Evolutionary conservation across 2,888 invertebrate genomes (phyloP).

Genomic region (Perizoma flavofasciatum): DNA sequence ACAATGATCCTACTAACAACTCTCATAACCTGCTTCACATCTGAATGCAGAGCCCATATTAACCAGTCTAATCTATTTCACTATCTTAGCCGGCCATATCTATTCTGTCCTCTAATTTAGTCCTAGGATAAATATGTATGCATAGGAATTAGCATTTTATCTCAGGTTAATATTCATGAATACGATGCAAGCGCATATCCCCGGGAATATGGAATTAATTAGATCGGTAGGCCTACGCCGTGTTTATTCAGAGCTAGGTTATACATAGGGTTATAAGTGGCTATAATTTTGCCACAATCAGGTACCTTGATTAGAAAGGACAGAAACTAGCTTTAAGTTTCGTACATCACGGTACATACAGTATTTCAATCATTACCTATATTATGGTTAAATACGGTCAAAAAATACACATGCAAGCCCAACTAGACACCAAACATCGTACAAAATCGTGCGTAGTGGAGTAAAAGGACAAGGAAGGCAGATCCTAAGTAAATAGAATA

Average conservation of each 20-base stretch:
- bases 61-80: slow-evolving; percentile 54
- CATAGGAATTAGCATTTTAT: slow-evolving; percentile 79
- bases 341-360: too few relatives aligned
- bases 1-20: too few relatives aligned
- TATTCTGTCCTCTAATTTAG: slow-evolving; percentile 60
- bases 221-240: slow-evolving; percentile 44
- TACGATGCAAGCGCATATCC: slow-evolving; percentile 68
- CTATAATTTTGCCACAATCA: neutral
- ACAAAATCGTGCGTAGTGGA: too few relatives aligned
- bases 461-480: too few relatives aligned
- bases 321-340: neutral
- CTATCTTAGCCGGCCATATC: slow-evolving; percentile 54
- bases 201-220: slow-evolving; percentile 72
- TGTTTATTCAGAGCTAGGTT: slow-evolving; percentile 29
- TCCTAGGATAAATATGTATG: slow-evolving; percentile 69
- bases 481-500: too few relatives aligned
- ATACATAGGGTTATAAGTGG: neutral
- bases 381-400: too few relatives aligned
- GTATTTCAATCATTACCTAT: too few relatives aligned
- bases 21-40: neutral
- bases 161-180: slow-evolving; percentile 80
- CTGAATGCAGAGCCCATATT: slow-evolving; percentile 27
- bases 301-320: neutral
- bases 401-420: too few relatives aligned
- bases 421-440: too few relatives aligned